Conservation (phyloP, 2,797 vertebrate species). For the Melanotaenia pygmaea region DNA sequence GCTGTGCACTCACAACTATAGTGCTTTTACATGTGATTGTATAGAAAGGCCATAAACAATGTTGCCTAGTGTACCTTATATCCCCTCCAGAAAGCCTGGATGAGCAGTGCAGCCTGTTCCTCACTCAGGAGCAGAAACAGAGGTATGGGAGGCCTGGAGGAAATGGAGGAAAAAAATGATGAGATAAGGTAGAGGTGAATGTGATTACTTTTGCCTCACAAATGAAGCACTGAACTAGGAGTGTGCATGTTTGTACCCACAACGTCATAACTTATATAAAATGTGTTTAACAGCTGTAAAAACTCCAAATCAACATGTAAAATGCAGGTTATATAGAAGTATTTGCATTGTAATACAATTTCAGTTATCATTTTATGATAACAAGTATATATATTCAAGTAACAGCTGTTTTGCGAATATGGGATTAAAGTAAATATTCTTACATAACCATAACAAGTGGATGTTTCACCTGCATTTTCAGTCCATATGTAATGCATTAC, state of each 20-base stretch:
- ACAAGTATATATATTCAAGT: neutral
- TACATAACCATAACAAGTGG: neutral
- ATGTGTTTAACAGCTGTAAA: neutral
- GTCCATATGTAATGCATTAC: too few species aligned
- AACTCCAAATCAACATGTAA: neutral
- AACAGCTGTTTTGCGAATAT: neutral
- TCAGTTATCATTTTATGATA: neutral
- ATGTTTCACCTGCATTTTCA: neutral
- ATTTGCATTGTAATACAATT: neutral
- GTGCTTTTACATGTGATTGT: neutral
- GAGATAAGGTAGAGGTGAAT: neutral
- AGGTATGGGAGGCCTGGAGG: constrained; percentile 84
- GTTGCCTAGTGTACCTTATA: constrained; percentile 81
- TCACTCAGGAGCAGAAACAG: constrained; percentile 86
- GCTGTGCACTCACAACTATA: neutral
- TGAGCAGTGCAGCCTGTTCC: constrained; percentile 83
- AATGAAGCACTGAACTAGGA: neutral
- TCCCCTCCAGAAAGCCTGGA: constrained; percentile 95
- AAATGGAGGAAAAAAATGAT: neutral
- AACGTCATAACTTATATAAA: neutral
- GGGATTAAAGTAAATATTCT: neutral
- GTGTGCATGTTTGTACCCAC: neutral
- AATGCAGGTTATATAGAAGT: neutral
- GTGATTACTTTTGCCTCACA: constrained; percentile 2
- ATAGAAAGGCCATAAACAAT: constrained; percentile 6